Percentiles rank a stretch among this genome's conserved stretches.
Conservation (phyloP, 2,888 invertebrate species). For the Busseola fusca region DNA sequence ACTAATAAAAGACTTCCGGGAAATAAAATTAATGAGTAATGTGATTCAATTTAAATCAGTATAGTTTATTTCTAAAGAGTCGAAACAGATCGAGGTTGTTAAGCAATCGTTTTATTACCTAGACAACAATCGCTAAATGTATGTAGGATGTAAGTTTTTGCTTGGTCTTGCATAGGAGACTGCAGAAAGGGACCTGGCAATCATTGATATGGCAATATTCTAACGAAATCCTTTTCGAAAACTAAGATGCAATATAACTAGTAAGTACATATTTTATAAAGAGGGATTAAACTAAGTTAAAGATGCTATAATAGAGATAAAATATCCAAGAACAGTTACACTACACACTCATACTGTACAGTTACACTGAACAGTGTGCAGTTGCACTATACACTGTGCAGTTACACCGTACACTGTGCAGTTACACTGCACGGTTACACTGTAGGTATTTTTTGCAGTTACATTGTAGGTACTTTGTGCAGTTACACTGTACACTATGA, state of each 20-base stretch:
- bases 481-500: no score
- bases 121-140: background rate
- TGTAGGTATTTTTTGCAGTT: no score
- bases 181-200: background rate
- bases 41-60: slow-evolving; percentile 25
- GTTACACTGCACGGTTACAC: no score
- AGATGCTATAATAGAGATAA: no score
- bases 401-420: no score
- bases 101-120: slow-evolving; percentile 9
- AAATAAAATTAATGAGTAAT: slow-evolving; percentile 34
- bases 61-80: slow-evolving; percentile 1
- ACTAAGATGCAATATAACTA: background rate
- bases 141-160: background rate
- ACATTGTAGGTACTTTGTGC: no score
- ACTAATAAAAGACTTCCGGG: slow-evolving; percentile 19
- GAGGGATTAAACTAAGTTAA: background rate
- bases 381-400: no score
- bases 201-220: background rate
- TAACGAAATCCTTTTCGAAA: background rate
- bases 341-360: no score
- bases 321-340: no score
- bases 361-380: no score
- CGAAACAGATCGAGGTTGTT: slow-evolving; percentile 1
- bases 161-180: background rate
- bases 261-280: no score